Evolutionary conservation across 2,113 vertebrate species (phyloP).

Genomic region (Euleptes europaea): DNA sequence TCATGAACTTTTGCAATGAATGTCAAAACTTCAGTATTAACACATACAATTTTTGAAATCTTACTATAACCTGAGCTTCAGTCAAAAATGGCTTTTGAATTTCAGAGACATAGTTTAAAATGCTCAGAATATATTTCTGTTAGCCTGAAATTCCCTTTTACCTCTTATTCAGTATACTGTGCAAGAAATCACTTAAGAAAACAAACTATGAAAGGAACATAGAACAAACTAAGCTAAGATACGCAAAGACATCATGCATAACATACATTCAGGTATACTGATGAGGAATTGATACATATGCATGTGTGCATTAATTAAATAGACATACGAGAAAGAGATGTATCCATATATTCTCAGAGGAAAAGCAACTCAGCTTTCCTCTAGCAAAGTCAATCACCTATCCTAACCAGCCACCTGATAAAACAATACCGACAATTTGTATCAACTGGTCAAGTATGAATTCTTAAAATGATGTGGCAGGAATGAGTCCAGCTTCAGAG

Average conservation of each 20-base stretch:
- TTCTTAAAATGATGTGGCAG: background rate
- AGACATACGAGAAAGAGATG: background rate
- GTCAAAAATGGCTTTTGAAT: background rate
- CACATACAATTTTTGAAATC: background rate
- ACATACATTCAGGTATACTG: background rate
- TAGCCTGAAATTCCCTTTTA: background rate
- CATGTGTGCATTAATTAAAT: background rate
- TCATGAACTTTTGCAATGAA: background rate
- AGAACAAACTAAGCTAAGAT: background rate
- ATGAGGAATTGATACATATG: background rate
- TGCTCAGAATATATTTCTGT: background rate
- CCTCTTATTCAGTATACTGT: background rate
- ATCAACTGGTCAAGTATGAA: background rate
- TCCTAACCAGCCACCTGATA: background rate
- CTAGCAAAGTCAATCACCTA: background rate
- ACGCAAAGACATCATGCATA: background rate
- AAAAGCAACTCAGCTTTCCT: background rate
- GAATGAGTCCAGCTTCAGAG: background rate
- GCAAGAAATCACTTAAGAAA: background rate
- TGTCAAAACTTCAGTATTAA: background rate
- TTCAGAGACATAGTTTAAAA: background rate
- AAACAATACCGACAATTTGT: background rate
- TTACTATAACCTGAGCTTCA: background rate
- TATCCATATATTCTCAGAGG: background rate
- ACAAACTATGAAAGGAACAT: background rate